Conservation (phyloP, 2,113 vertebrate species). For the Notarius lentiginosus region DNA sequence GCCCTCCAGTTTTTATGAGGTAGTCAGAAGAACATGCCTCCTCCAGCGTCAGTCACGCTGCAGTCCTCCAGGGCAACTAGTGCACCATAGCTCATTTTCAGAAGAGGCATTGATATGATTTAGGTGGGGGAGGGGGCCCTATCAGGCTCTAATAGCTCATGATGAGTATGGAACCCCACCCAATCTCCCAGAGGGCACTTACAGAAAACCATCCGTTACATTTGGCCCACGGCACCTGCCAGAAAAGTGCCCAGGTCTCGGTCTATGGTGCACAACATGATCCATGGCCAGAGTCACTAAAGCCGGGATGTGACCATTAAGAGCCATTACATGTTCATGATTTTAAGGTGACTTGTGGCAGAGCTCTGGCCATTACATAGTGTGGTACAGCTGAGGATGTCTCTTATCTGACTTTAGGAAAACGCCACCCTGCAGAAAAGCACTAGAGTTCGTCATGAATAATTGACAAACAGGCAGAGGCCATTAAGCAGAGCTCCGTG, state of each 20-base stretch:
- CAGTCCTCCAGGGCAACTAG: slow-evolving; percentile 30
- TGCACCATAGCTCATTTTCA: slow-evolving; percentile 33
- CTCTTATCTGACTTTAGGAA: slow-evolving; percentile 57
- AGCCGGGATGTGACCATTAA: slow-evolving; percentile 57
- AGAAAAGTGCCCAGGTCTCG: slow-evolving; percentile 57
- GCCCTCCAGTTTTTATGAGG: slow-evolving; percentile 9
- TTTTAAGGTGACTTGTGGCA: slow-evolving; percentile 60
- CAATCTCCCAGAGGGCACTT: slow-evolving; percentile 55
- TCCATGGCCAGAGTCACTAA: slow-evolving; percentile 46
- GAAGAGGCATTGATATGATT: slow-evolving; percentile 54
- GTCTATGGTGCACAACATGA: slow-evolving; percentile 43
- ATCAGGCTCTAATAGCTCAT: slow-evolving; percentile 52
- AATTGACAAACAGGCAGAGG: slow-evolving; percentile 67
- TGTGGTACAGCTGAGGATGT: slow-evolving; percentile 50
- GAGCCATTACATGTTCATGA: slow-evolving; percentile 64
- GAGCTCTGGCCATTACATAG: slow-evolving; percentile 60
- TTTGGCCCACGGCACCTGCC: slow-evolving; percentile 62
- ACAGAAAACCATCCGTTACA: slow-evolving; percentile 61
- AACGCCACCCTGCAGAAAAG: slow-evolving; percentile 54
- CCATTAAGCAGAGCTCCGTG: slow-evolving; percentile 65
- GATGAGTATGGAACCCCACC: slow-evolving; percentile 53
- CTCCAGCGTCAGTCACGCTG: slow-evolving; percentile 25
- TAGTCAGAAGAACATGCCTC: slow-evolving; percentile 32
- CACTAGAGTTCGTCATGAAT: slow-evolving; percentile 64
- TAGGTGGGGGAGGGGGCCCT: slow-evolving; percentile 41